Evolutionary conservation across 2,113 vertebrate species (phyloP), one percentile per base, ranked within the genome.

Genomic region (Acanthochromis polyacanthus): DNA sequence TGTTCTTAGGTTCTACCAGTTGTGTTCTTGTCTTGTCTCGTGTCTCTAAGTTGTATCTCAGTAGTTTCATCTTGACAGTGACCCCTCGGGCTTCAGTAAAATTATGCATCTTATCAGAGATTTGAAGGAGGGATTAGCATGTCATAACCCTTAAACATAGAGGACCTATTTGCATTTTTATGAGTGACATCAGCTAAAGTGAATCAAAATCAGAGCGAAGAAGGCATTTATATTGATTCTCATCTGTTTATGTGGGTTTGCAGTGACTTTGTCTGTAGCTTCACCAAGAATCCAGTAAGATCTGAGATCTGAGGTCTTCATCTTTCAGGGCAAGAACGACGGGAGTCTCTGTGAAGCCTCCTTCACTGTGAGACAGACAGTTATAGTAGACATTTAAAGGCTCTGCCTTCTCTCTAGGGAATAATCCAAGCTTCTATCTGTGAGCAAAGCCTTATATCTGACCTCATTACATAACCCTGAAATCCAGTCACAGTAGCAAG

Each of bases 131-230:
- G 53, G 38, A 77, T 79, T 71, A 60, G 25, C 30, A 12, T 53
- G 60, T 74, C 67, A 77, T 51, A 53, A 25, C 62, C 58, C 30
- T 72, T 4, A 45, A 71, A 63, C 53, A 32, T 40, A 10, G 52
- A 45, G 67, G 55, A 56, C 63, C 86, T 80, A 60, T 73, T 85
- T 87, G 76, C 36, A 77, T 73, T 82, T 76, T 60, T 62, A 51
- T 38, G 52, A 83, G 59, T 75, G 82, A 78, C 65, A 57, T 52
- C 43, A 58, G 65, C 46, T 22, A 25, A 80, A 83, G 71, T 77
- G 50, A 82, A 80, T 59, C 19, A 78, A 58, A 74, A 61, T 61
- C 61, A 28, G 19, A 72, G 28, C 75, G 50, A 69, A 60, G 11
- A 48, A 53, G 46, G 38, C 38, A 11, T 48, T 71, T 4, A 4